Base-by-base conservation (phyloP, 2,113 vertebrate species). In the Manacus vitellinus region DNA sequence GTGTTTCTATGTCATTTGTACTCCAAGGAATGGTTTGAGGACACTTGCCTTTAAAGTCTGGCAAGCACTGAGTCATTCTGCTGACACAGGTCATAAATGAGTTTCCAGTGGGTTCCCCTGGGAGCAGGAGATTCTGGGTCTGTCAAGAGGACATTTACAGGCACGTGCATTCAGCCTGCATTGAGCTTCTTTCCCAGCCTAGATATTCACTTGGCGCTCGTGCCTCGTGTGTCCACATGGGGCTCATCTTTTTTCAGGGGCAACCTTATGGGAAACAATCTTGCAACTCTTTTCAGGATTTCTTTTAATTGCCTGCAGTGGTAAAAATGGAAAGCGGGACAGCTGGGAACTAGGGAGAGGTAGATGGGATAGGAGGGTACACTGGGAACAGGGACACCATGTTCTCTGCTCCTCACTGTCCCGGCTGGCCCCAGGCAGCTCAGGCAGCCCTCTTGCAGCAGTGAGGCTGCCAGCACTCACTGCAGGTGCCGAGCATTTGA, bases 201-300 rank as follows among this genome's bases (percentile, higher is more conserved):
- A n/a, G 24, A 15, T 19, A 66, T 4, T 46, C 31, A 33, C 56
- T 12, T 31, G 68, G 19, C 30, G 52, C 30, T 28, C 0, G 0
- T 15, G 31, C n/a, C 56, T 35, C 2, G 0, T 13, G 46, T 33
- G 24, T 28, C 35, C 46, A 37, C 35, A 11, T 1, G 0, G 35
- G 9, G 17, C 46, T 81, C 25, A 41, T 75, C 52, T 33, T 75
- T 51, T 66, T 72, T 56, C 51, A 25, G 31, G 22, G 49, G 20
- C 2, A 4, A 66, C 12, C 43, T 43, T 58, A 17, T 3, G 21
- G 56, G 62, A 80, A 84, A 33, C 28, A 44, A 59, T 33, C 54
- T 65, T 18, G 10, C 28, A 28, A 58, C n/a, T 54, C 61, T 87
- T 70, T 63, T 18, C 62, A 55, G 21, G 28, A 49, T 59, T 71